phyloP scores from a whole-genome alignment of 2,888 invertebrate genomes.

The Sarcophaga caerulescens region DNA sequence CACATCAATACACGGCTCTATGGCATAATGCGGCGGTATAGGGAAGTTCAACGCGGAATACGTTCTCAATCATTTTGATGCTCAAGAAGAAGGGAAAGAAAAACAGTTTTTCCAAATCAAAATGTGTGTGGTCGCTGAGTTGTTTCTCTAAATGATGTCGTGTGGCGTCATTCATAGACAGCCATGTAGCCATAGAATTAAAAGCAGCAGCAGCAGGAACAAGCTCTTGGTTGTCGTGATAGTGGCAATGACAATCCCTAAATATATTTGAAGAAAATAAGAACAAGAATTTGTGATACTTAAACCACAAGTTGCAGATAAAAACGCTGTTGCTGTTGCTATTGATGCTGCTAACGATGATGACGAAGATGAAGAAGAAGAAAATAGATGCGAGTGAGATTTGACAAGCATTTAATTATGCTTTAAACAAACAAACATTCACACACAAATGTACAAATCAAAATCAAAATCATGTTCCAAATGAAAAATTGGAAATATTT shows the following conservation, averaged over 20 bases:
- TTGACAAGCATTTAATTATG: constrained; percentile 73
- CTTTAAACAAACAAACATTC: constrained; percentile 45
- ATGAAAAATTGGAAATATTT: constrained; percentile 31
- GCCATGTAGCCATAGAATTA: constrained; percentile 22
- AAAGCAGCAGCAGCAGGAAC: constrained; percentile 39
- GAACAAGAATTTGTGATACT: constrained; percentile 17
- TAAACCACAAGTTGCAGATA: not conserved
- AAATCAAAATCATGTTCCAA: not conserved
- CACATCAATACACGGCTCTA: not conserved
- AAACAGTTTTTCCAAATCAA: constrained; percentile 14
- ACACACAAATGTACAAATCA: constrained; percentile 14
- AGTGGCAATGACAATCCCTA: constrained; percentile 67
- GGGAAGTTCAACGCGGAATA: no score
- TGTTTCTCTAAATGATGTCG: constrained; percentile 62
- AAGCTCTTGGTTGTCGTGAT: constrained; percentile 45
- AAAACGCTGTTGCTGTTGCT: no score
- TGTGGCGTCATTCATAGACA: constrained; percentile 71
- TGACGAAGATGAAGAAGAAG: constrained; percentile 4
- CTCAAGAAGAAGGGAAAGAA: not conserved
- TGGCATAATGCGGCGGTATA: no score
- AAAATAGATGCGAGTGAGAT: constrained; percentile 71
- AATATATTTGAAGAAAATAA: constrained; percentile 9
- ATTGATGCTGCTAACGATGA: not conserved
- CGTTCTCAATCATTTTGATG: no score
- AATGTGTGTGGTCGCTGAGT: constrained; percentile 66